These are phyloP conservation scores for Eupeodes corollae DNA, from an alignment of 1,140 invertebrate genomes.

Conservation along the genomic window DNA sequence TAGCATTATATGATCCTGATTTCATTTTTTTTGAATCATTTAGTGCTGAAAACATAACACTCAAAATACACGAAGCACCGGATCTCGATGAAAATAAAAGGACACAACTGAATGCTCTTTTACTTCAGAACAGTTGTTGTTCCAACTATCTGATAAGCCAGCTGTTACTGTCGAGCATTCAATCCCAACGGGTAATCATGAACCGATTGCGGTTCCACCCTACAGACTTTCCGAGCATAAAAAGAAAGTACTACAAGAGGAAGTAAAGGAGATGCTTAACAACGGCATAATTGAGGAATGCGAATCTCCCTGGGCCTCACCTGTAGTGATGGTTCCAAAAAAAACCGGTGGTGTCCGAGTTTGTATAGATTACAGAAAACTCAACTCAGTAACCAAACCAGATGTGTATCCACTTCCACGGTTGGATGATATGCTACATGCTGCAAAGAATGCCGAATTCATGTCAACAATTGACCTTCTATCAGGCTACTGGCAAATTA, in stretches of 20 bases:
- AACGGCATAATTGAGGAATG: conserved; percentile 29
- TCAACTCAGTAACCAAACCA: conserved; percentile 27
- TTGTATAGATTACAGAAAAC: conserved; percentile 30
- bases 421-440: too few species aligned
- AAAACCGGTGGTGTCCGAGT: conserved; percentile 20
- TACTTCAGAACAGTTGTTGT: too few species aligned
- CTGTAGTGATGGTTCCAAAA: conserved; percentile 32
- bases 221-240: conserved; percentile 17
- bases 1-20: too few species aligned
- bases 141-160: too few species aligned
- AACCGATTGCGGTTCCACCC: conserved; percentile 15
- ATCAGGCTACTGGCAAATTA: conserved; percentile 32
- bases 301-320: conserved; percentile 28
- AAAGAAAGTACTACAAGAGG: conserved; percentile 7
- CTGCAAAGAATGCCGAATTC: too few species aligned
- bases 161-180: too few species aligned
- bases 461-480: conserved; percentile 33
- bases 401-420: too few species aligned
- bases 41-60: too few species aligned
- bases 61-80: too few species aligned
- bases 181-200: conserved; percentile 6
- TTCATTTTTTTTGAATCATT: too few species aligned
- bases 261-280: conserved; percentile 20
- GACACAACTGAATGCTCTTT: too few species aligned
- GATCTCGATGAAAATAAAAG: too few species aligned